Base-by-base conservation (phyloP, 2,888 invertebrate genomes). In the Watsonalla cultraria region DNA sequence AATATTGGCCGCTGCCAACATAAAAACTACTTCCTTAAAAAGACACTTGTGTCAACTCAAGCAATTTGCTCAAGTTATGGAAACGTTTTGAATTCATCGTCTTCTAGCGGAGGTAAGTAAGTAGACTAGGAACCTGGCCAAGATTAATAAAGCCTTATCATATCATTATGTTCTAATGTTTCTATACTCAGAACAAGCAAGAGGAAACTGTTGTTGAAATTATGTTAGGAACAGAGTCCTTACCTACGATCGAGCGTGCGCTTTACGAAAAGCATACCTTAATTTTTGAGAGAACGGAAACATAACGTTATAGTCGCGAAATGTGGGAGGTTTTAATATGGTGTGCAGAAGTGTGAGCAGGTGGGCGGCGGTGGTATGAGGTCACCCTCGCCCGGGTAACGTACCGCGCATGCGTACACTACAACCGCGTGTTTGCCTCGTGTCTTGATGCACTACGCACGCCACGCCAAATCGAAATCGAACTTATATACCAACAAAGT, bases 341-440 rank as follows among this genome's bases (percentile, higher is more conserved):
- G 68, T 72, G 67, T 72, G 70, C 68, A 66, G 66, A 58, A 70
- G 77, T 74, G 76, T 70, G 77, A 72, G 59, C 62, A 68, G 71
- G 69, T 69, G 66, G 73, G 68, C 66, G 73, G 68, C 66, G 71
- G 67, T 56, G 66, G 68, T 59, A 57, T 64, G 58, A 56, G 62
- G 63, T 54, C 14, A 55, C 60, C 54, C 59, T 53, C 59, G 57
- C 52, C 60, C 54, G 59, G 54, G 61, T 37, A 49, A 52, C 58
- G 64, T 61, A 75, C 58, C 55, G 75, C 90, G 89, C 90, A 85
- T 79, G 89, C 87, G 84, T 82, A 81, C 78, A 76, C 76, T 77
- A 79, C 73, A 60, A 66, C 82, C 78, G 80, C 88, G 83, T 89
- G 86, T 73, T 83, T 75, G 76, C 84, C 87, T 86, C 88, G 88